These are phyloP conservation scores for Rhopalosiphum nymphaeae DNA, from an alignment of 2,888 invertebrate species.

Conservation along the genomic window DNA sequence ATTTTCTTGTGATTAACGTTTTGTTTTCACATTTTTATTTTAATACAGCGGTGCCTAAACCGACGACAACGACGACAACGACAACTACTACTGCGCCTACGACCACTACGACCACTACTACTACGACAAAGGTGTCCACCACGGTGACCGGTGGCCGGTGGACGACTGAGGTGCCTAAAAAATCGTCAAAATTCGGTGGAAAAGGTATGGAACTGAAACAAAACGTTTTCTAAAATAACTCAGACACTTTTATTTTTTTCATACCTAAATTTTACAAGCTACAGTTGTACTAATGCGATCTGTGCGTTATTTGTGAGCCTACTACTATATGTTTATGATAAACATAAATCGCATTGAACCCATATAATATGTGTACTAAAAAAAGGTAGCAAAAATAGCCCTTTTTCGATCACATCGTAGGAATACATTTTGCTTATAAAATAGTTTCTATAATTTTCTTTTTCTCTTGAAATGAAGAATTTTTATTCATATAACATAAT, in stretches of 20 bases:
- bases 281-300: background rate
- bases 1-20: background rate
- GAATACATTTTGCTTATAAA: background rate
- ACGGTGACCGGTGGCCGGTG: background rate
- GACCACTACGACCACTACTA: background rate
- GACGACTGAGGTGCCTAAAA: background rate
- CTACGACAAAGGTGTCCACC: background rate
- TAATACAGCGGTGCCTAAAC: slow-evolving; percentile 23
- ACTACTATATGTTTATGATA: background rate
- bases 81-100: slow-evolving; percentile 27
- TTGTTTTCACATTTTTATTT: background rate
- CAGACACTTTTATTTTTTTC: background rate
- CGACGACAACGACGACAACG: slow-evolving; percentile 44
- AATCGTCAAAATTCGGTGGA: slow-evolving; percentile 23
- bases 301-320: background rate
- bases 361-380: background rate
- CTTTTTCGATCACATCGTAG: background rate
- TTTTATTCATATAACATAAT: background rate
- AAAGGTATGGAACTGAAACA: slow-evolving; percentile 29
- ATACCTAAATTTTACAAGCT: background rate
- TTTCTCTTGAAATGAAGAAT: background rate
- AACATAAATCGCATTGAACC: background rate
- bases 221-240: background rate
- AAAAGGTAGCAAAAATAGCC: background rate
- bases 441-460: background rate